Percentiles rank a stretch among this genome's conserved stretches.
These are phyloP conservation scores for Eurystomus gularis DNA, from an alignment of 2,113 vertebrate genomes.

Conservation along the genomic window DNA sequence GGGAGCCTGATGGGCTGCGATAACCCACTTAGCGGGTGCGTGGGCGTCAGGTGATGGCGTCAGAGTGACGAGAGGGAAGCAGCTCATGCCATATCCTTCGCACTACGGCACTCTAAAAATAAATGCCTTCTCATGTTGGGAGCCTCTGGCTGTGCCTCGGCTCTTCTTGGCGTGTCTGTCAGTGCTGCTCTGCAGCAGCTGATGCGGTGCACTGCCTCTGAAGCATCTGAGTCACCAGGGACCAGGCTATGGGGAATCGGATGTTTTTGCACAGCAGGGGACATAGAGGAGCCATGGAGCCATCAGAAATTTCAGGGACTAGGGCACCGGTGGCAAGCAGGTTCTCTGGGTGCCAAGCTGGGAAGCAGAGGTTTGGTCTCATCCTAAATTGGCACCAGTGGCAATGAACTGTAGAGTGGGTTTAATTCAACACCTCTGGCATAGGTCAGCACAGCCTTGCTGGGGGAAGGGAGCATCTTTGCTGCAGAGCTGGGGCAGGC, in stretches of 20 bases:
- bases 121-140: neutral
- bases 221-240: neutral
- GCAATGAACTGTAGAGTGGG: neutral
- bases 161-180: neutral
- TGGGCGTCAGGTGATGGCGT: neutral
- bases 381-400: accelerated
- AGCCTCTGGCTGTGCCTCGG: neutral
- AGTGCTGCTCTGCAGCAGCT: neutral
- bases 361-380: neutral
- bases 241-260: accelerated
- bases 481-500: neutral
- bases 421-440: neutral
- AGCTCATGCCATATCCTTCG: neutral
- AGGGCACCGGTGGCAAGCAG: neutral
- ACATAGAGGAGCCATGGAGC: neutral
- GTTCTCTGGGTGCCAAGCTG: neutral
- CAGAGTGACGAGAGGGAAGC: slow-evolving; percentile 20
- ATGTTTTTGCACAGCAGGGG: accelerated
- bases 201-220: neutral
- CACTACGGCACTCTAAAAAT: neutral
- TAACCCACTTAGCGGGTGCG: neutral
- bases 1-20: neutral
- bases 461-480: neutral
- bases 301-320: neutral
- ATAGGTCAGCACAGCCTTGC: accelerated